phyloP scores from a whole-genome alignment of 2,888 invertebrate species.

The Pyrgus malvae region DNA sequence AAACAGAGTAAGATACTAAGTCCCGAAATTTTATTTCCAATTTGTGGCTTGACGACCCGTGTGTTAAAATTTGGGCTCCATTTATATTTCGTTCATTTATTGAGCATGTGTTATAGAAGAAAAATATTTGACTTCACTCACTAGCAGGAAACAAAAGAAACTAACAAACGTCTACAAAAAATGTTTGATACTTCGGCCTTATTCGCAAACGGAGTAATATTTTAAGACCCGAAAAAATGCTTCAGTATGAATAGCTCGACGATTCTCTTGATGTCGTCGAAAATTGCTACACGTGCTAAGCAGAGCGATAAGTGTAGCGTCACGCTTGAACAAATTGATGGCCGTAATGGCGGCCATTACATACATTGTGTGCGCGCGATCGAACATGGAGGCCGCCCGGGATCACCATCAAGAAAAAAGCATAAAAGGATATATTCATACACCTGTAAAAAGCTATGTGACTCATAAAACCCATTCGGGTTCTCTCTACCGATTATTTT shows the following conservation, averaged over 20 bases:
- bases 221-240: neutral
- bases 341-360: conserved; percentile 65
- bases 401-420: conserved; percentile 52
- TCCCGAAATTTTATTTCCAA: too few species aligned
- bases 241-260: conserved; percentile 9
- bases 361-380: conserved; percentile 65
- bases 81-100: too few species aligned
- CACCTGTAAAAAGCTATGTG: conserved; percentile 38
- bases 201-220: too few species aligned
- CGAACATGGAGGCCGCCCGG: conserved; percentile 62
- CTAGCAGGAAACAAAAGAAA: too few species aligned
- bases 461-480: conserved; percentile 24
- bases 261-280: conserved; percentile 19
- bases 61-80: too few species aligned
- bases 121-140: too few species aligned
- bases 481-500: conserved; percentile 15
- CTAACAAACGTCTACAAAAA: too few species aligned
- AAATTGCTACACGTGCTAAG: conserved; percentile 43
- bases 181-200: too few species aligned
- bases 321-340: conserved; percentile 67
- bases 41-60: too few species aligned
- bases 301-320: conserved; percentile 60
- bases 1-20: too few species aligned
- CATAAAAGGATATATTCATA: conserved; percentile 21
- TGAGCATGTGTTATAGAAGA: too few species aligned